These are phyloP conservation scores for Premnoplex brunnescens DNA, from an alignment of 2,797 vertebrate genomes.

Conservation along the genomic window DNA sequence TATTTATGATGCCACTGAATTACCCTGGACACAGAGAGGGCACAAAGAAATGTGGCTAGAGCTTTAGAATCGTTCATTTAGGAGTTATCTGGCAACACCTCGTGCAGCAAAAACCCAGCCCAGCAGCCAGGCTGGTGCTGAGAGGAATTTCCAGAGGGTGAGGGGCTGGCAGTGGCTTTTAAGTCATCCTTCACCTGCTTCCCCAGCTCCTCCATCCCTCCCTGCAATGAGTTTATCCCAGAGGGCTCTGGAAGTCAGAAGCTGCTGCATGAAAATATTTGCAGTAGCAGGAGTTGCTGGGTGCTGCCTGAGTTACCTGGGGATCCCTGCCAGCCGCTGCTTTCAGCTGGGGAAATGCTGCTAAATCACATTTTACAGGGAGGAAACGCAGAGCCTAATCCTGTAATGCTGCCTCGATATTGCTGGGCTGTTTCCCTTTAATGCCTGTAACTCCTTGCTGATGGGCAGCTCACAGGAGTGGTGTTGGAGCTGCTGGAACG, in stretches of 20 bases:
- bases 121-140: neutral
- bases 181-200: neutral
- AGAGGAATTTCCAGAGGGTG: neutral
- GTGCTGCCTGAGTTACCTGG: neutral
- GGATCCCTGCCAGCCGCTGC: neutral
- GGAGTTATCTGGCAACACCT: neutral
- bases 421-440: neutral
- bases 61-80: neutral
- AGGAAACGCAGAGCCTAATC: fast-evolving
- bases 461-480: neutral
- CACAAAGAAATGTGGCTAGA: neutral
- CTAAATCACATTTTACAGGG: neutral
- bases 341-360: neutral
- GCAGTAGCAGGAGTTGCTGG: neutral
- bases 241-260: neutral
- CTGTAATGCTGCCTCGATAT: neutral
- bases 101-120: neutral
- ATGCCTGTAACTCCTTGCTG: neutral
- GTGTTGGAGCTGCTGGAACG: neutral
- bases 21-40: neutral
- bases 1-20: neutral
- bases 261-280: neutral
- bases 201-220: neutral
- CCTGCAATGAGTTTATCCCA: neutral
- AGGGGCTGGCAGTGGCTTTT: neutral